Conservation (phyloP, 1,140 invertebrate species). For the Macrostomum lignano region DNA sequence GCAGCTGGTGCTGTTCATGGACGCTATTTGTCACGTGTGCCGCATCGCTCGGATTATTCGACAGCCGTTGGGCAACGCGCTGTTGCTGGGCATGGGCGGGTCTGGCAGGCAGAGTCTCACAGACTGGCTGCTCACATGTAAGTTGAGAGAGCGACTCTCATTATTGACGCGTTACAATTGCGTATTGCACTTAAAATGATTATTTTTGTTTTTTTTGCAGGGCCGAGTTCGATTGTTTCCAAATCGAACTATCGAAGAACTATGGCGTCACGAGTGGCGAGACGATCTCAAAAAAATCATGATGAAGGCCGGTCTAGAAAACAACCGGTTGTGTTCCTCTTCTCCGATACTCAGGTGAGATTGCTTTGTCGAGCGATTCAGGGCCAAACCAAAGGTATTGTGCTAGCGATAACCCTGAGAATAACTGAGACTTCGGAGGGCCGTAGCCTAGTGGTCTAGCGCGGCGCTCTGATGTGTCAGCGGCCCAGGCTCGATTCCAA, state of each 20-base stretch:
- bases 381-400: no score
- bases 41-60: constrained; percentile 25
- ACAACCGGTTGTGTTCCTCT: constrained; percentile 25
- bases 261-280: constrained; percentile 27
- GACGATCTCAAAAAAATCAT: constrained; percentile 26
- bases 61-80: constrained; percentile 27
- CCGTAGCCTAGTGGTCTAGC: no score
- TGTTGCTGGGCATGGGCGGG: constrained; percentile 28
- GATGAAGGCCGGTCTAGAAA: constrained; percentile 28
- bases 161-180: constrained; percentile 1
- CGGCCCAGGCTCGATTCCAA: no score
- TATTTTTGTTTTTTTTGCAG: constrained; percentile 13
- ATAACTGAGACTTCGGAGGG: no score
- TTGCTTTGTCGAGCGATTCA: no score
- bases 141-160: constrained; percentile 7
- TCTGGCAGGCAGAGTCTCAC: constrained; percentile 24
- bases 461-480: no score
- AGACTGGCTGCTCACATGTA: constrained; percentile 25
- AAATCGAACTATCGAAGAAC: constrained; percentile 27
- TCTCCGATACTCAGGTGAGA: constrained; percentile 26
- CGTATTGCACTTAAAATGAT: no score
- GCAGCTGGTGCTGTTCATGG: constrained; percentile 32
- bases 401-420: no score
- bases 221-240: constrained; percentile 26
- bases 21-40: constrained; percentile 23